Evolutionary conservation across 2,113 vertebrate genomes (phyloP).

Genomic region (Gadus chalcogrammus): DNA sequence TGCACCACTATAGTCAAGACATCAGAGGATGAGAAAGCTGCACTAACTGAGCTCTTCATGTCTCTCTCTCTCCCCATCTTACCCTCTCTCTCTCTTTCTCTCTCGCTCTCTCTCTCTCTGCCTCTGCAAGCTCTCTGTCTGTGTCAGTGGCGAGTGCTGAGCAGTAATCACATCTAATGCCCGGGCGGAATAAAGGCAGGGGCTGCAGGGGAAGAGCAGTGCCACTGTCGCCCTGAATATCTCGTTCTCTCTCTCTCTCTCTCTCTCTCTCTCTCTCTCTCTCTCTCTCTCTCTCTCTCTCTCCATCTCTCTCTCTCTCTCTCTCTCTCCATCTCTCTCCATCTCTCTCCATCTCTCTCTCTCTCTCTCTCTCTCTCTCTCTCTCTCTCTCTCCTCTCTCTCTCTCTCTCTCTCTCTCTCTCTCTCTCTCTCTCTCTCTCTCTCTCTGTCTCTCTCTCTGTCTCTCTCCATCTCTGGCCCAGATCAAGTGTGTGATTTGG

Average conservation of each 20-base stretch:
- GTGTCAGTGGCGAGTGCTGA: constrained; percentile 73
- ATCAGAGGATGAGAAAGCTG: constrained; percentile 22
- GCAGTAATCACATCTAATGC: constrained; percentile 83
- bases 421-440: background rate
- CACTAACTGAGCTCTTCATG: constrained; percentile 33
- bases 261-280: background rate
- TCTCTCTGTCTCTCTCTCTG: background rate
- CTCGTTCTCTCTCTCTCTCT: constrained; percentile 29
- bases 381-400: background rate
- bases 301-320: too few species aligned
- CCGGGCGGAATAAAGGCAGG: constrained; percentile 73
- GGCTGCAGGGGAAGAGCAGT: constrained; percentile 50
- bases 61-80: constrained; percentile 20
- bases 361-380: background rate
- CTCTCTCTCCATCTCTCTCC: background rate
- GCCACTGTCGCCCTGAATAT: constrained; percentile 15
- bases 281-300: too few species aligned
- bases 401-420: background rate
- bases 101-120: constrained; percentile 56
- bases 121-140: constrained; percentile 71
- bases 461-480: constrained; percentile 43
- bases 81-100: constrained; percentile 35
- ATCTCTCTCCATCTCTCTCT: background rate
- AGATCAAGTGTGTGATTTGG: constrained; percentile 69
- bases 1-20: constrained; percentile 72